Percentiles rank a stretch among this genome's conserved stretches.
Conservation (phyloP, 2,888 invertebrate genomes). For the Cryptocheilus praepositus region DNA sequence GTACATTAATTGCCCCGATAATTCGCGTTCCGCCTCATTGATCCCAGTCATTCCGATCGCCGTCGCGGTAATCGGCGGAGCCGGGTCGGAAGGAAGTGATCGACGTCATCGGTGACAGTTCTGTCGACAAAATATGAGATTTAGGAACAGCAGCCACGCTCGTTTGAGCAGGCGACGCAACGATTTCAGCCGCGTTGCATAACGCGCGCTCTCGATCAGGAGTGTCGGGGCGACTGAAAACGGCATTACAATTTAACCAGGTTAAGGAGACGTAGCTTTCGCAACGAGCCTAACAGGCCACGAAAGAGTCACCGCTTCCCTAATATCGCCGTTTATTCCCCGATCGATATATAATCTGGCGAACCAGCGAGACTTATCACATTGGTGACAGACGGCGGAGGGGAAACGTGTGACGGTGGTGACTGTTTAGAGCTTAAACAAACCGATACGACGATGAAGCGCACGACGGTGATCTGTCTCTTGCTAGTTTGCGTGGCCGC, state of each 20-base stretch:
- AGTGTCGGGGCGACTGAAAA: constrained; percentile 45
- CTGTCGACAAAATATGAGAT: constrained; percentile 27
- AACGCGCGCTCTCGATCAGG: constrained; percentile 47
- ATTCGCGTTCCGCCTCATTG: too few species aligned
- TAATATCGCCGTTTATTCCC: constrained; percentile 63
- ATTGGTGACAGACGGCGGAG: constrained; percentile 47
- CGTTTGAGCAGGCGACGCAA: constrained; percentile 51
- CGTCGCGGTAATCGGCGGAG: too few species aligned
- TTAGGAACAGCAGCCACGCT: constrained; percentile 29
- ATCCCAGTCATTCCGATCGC: too few species aligned
- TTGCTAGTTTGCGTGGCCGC: constrained; percentile 12
- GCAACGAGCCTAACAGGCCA: constrained; percentile 57
- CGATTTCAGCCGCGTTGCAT: constrained; percentile 59
- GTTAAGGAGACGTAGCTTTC: constrained; percentile 68
- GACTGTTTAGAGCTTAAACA: constrained; percentile 9
- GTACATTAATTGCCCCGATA: too few species aligned
- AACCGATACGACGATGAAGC: constrained; percentile 29
- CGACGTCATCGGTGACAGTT: constrained; percentile 4
- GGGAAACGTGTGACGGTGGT: constrained; percentile 24
- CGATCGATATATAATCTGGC: constrained; percentile 67
- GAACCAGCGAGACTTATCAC: constrained; percentile 54
- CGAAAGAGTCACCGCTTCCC: constrained; percentile 60
- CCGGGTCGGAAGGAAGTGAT: background rate
- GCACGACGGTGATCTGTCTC: constrained; percentile 30
- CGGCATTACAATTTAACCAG: constrained; percentile 59